phyloP scores from a whole-genome alignment of 35 echinoderm and acorn worm genomes.

The Heliocidaris erythrogramma region DNA sequence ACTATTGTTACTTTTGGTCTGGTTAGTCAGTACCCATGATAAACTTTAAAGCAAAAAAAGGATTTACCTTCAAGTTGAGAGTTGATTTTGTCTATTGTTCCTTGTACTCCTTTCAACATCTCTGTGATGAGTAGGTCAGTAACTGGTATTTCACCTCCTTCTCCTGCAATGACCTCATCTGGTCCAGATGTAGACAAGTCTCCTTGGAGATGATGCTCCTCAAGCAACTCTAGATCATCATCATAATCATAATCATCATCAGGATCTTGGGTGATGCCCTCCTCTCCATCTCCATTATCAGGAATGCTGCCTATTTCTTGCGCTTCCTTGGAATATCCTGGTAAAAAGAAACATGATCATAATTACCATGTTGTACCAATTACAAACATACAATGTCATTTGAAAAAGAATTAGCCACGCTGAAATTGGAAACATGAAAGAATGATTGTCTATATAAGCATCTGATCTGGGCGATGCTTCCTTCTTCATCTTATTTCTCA shows the following conservation, averaged over 20 bases:
- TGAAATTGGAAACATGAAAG: no score
- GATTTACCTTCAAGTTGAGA: constrained; percentile 14
- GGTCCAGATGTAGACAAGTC: not conserved
- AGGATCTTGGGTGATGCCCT: not conserved
- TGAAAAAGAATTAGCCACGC: no score
- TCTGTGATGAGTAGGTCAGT: not conserved
- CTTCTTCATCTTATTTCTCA: no score
- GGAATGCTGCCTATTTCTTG: not conserved
- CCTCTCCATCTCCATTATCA: constrained; percentile 30
- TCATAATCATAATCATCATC: constrained; percentile 40
- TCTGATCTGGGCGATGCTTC: no score
- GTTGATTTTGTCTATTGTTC: not conserved
- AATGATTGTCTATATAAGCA: no score
- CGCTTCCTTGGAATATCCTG: constrained; percentile 33
- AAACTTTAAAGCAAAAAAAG: not conserved
- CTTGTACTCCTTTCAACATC: constrained; percentile 22
- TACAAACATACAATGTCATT: no score
- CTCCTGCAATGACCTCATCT: not conserved
- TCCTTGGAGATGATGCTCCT: constrained; percentile 19
- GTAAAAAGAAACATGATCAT: constrained; percentile 4
- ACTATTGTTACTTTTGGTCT: not conserved
- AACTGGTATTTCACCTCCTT: not conserved
- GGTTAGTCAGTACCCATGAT: not conserved
- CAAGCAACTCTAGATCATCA: constrained; percentile 41
- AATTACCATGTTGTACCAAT: not conserved